phyloP scores from a whole-genome alignment of 2,113 vertebrate species.

The Grallaria varia region DNA sequence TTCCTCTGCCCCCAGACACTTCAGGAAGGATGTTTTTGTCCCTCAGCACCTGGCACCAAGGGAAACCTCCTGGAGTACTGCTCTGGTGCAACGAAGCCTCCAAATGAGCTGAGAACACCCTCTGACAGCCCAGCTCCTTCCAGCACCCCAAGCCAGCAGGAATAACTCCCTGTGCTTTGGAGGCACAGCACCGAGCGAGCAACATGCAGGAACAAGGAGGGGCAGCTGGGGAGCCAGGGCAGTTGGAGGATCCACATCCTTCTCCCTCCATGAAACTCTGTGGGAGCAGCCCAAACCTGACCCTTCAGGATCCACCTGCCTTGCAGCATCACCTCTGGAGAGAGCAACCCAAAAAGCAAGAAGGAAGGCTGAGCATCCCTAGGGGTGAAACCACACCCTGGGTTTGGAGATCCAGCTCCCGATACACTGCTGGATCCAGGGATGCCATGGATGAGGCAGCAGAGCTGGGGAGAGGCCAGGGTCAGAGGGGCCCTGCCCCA shows the following conservation, averaged over 20 bases:
- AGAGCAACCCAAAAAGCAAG: not conserved
- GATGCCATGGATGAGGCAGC: rapidly evolving
- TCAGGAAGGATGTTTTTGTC: not conserved
- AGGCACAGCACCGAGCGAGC: rapidly evolving
- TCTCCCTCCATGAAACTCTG: not conserved
- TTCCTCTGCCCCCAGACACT: not conserved
- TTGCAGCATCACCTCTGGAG: rapidly evolving
- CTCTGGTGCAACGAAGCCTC: rapidly evolving
- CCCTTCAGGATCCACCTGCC: not conserved
- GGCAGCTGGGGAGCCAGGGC: rapidly evolving
- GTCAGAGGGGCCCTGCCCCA: rapidly evolving
- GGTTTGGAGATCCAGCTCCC: not conserved
- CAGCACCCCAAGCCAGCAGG: not conserved
- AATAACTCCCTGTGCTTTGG: not conserved
- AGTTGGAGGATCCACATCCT: rapidly evolving
- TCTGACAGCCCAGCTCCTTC: not conserved
- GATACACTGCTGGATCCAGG: rapidly evolving
- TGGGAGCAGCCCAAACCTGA: not conserved
- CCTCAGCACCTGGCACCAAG: not conserved
- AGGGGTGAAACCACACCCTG: not conserved
- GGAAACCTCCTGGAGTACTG: not conserved
- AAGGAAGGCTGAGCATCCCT: not conserved
- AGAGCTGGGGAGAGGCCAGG: rapidly evolving
- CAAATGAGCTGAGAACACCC: not conserved
- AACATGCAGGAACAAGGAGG: rapidly evolving